These are phyloP conservation scores for Heliconius eleuchia DNA, from an alignment of 1,140 invertebrate species.

Conservation along the genomic window DNA sequence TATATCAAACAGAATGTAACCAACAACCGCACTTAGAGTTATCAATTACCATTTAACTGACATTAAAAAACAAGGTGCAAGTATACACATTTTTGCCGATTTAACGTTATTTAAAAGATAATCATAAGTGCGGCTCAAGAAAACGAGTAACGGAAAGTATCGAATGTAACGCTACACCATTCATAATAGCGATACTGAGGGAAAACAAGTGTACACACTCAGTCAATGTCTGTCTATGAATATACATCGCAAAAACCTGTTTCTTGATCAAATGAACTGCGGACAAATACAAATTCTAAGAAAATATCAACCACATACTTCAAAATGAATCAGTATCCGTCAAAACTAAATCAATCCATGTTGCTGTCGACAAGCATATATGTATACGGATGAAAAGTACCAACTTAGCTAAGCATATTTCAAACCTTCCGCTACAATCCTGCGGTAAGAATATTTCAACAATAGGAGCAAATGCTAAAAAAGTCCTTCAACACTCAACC, in stretches of 20 bases:
- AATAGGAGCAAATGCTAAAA: slow-evolving; percentile 24
- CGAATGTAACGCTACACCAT: slow-evolving; percentile 4
- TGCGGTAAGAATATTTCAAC: slow-evolving; percentile 32
- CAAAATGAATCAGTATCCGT: slow-evolving; percentile 33
- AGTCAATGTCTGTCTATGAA: slow-evolving; percentile 13
- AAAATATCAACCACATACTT: slow-evolving; percentile 36
- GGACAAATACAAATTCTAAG: slow-evolving; percentile 37
- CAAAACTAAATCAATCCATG: slow-evolving; percentile 16
- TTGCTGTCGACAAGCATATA: not conserved
- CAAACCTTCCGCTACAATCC: not conserved
- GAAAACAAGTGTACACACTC: slow-evolving; percentile 12
- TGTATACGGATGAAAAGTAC: not conserved
- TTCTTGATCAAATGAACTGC: slow-evolving; percentile 34
- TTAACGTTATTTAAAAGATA: not conserved
- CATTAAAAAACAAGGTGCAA: not conserved
- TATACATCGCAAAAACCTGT: slow-evolving; percentile 32
- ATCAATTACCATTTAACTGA: not conserved
- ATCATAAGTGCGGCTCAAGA: not conserved
- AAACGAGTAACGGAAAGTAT: not conserved
- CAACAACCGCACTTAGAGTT: not conserved
- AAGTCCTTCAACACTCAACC: slow-evolving; percentile 31
- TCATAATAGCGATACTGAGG: not conserved
- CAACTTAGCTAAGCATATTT: not conserved
- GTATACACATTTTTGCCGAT: not conserved
- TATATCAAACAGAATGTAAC: not conserved